Conservation (phyloP, 2,888 invertebrate species). For the Eupsilia transversa region DNA sequence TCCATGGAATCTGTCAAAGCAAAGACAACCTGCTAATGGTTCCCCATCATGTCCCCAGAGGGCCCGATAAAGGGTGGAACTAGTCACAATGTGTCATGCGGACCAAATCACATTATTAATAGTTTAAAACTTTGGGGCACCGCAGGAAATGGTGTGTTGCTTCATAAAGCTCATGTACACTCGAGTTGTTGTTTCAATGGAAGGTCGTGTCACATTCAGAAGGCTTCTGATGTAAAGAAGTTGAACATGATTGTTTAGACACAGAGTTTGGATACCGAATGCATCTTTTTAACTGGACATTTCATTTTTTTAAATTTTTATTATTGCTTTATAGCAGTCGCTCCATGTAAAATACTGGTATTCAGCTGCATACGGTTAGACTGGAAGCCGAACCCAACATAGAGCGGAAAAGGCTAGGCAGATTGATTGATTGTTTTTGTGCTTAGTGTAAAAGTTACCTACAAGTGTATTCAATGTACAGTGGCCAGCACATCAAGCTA, state of each 20-base stretch:
- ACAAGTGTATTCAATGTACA: not conserved
- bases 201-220: slow-evolving; percentile 10
- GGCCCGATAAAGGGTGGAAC: slow-evolving; percentile 37
- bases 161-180: slow-evolving; percentile 14
- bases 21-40: slow-evolving; percentile 58
- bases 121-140: slow-evolving; percentile 14
- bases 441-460: no score
- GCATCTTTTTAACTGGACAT: not conserved
- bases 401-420: no score
- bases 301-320: not conserved
- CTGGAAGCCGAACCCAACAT: no score
- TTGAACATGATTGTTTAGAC: not conserved
- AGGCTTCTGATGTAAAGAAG: not conserved
- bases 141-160: slow-evolving; percentile 18
- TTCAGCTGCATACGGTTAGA: no score
- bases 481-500: no score
- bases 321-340: no score
- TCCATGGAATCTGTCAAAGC: slow-evolving; percentile 42
- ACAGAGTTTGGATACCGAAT: not conserved
- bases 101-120: slow-evolving; percentile 31
- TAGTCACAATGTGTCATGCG: slow-evolving; percentile 29
- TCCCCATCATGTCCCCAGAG: slow-evolving; percentile 1
- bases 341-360: no score
- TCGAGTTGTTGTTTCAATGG: slow-evolving; percentile 11
- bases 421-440: no score